Evolutionary conservation across 2,113 vertebrate genomes (phyloP), one percentile per base, ranked within the genome.

Genomic region (Triplophysa dalaica): DNA sequence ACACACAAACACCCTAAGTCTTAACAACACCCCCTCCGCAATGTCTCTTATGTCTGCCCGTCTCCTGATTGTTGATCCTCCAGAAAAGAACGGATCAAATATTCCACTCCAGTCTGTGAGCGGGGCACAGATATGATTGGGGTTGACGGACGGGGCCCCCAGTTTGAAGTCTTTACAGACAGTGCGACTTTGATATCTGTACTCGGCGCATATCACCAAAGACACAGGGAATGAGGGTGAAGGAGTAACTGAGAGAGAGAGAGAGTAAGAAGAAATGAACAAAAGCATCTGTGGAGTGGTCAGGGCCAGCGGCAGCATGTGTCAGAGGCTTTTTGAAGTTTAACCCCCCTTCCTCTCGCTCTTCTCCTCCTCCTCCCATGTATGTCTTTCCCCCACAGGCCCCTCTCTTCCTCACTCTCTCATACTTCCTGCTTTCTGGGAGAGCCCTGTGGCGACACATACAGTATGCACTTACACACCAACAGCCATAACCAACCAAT

Each of bases 81-180:
- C 84, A 89, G 85, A 90, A 93, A 87, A 92, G 89, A 89, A 92
- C 90, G 91, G 91, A 93, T 94, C 91, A 93, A 94, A 92, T 93
- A 90, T 91, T 91, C 91, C 89, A 88, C 91, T 93, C 89, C 85
- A 89, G 90, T 87, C 83, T 86, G 83, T 79, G 86, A 80, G 88
- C 88, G 48, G 88, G 66, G 83, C 43, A 83, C 88, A 84, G 90
- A 92, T 92, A 87, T 87, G 89, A 93, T 92, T 91, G 90, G 91
- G 88, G 88, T 87, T 92, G 92, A 93, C 90, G 90, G 91, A 91
- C 77, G 83, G 86, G 89, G 87, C 85, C 82, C 83, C 41, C 79
- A 70, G 82, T 87, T 93, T 93, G 91, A 92, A 92, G 91, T 92
- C 91, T 87, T 88, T 90, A 90, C 91, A 91, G 91, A 90, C 90